Base-by-base conservation (phyloP, 2,797 vertebrate species). In the Alcedo atthis region DNA sequence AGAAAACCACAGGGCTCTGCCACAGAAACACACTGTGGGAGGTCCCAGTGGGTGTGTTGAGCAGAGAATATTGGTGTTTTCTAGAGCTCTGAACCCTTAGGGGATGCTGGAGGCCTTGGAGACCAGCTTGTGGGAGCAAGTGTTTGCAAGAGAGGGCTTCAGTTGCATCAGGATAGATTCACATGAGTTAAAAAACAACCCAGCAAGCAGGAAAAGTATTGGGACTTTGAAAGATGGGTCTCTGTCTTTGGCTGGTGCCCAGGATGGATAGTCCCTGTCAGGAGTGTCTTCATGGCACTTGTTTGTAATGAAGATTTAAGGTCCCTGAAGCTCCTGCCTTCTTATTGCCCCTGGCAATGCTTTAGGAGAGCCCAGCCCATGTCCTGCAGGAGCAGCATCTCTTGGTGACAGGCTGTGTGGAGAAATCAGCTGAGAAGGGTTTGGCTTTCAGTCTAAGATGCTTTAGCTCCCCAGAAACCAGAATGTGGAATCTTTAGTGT, bases 1-100 rank as follows among this genome's bases (percentile, higher is more conserved):
- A 30, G 45, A 59, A 59, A 87, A 14, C 30, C 20, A 5, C 4
- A 4, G 9, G n/a, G 20, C 42, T 11, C 15, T 30, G 48, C 6
- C 14, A 2, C 1, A 3, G 16, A 33, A 62, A 22, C 6, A 14
- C 0, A 2, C 25, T 16, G 6, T 26, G 66, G 70, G 51, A 3
- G 8, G 55, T 21, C 20, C 12, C 1, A 5, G 3, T 30, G 54
- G 53, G 12, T 20, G 17, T 22, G 15, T 30, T 4, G 37, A 7
- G 15, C 35, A 37, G 51, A 57, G 46, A 6, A 70, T 10, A 15
- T 0, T 70, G 46, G 35, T 54, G 46, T 22, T 40, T 37, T 62
- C 33, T 49, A 37, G n/a, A 67, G 4, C 12, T 49, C n/a, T 45
- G 48, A 54, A n/a, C 12, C 15, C 5, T 37, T n/a, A 40, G 32